Percentiles rank a stretch among this genome's conserved stretches.
These are phyloP conservation scores for Bradypus variegatus DNA, from an alignment of 2,797 vertebrate genomes.

Conservation along the genomic window DNA sequence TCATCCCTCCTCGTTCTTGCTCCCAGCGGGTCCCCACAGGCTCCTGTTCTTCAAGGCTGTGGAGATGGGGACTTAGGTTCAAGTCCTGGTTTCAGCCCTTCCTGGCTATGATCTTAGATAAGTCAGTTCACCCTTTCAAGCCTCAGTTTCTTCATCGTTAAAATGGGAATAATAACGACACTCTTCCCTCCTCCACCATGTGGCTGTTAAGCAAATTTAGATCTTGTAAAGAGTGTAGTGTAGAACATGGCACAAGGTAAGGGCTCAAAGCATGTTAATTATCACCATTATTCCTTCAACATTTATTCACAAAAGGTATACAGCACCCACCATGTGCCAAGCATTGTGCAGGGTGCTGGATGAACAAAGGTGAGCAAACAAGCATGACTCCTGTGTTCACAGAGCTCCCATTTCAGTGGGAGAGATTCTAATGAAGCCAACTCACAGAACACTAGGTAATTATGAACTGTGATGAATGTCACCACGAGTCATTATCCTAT, in stretches of 20 bases:
- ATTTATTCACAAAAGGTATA: neutral
- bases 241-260: neutral
- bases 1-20: neutral
- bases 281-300: neutral
- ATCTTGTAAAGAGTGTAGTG: neutral
- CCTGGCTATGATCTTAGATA: neutral
- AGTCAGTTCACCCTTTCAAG: neutral
- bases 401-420: neutral
- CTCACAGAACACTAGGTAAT: neutral
- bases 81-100: neutral
- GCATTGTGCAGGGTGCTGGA: neutral
- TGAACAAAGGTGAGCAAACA: neutral
- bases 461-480: neutral
- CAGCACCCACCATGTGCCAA: neutral
- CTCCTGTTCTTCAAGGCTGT: neutral
- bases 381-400: neutral
- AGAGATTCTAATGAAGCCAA: neutral
- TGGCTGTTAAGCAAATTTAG: neutral
- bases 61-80: neutral
- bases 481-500: neutral
- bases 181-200: neutral
- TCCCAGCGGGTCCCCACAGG: neutral
- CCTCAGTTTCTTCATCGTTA: neutral
- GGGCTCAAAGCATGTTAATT: neutral
- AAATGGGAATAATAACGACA: neutral